Evolutionary conservation across 2,113 vertebrate genomes (phyloP), one percentile per base, ranked within the genome.

Genomic region (Cairina moschata): DNA sequence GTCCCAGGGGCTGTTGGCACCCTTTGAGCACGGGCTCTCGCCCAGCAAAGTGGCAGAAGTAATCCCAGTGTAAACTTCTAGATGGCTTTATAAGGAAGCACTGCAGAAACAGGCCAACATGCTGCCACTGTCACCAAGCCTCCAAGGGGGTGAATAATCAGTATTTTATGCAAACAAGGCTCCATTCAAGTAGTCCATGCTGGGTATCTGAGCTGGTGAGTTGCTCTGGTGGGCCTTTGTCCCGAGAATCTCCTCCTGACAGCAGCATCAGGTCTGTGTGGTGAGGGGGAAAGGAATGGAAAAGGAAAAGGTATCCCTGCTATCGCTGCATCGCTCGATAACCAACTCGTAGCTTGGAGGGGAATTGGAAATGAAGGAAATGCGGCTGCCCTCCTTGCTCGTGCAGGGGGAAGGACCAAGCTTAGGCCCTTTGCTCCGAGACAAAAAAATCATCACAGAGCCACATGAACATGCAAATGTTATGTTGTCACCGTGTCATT

Each of bases 241-340:
- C 92, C 63, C 13, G 21, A 34, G 50, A 83, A 81, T n/a, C 83
- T 88, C 36, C 63, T 90, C 55, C 72, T 81, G 80, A 22, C n/a
- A 42, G 52, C 17, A 32, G 6, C 23, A 11, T 36, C 55, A 76
- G 75, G 34, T 48, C 78, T 54, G 77, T 29, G 65, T 84, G 20
- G 17, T 6, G n/a, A 44, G 38, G 69, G 60, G 55, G 79, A 48
- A 88, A 69, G 17, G 59, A 44, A n/a, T 48, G 69, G 68, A 40
- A 63, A 81, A 31, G 34, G 69, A 31, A 66, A 14, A 80, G 83
- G 10, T 55, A 90, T 63, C 40, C 11, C 5, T 3, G 59, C 9
- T 22, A 17, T 54, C 32, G 22, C 42, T 63, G 4, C 12, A 10
- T 40, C 46, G 28, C 84, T 44, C 0, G 0, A 13, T 20, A 48